Conservation (phyloP, 2,113 vertebrate species). For the Pteruthius melanotis region DNA sequence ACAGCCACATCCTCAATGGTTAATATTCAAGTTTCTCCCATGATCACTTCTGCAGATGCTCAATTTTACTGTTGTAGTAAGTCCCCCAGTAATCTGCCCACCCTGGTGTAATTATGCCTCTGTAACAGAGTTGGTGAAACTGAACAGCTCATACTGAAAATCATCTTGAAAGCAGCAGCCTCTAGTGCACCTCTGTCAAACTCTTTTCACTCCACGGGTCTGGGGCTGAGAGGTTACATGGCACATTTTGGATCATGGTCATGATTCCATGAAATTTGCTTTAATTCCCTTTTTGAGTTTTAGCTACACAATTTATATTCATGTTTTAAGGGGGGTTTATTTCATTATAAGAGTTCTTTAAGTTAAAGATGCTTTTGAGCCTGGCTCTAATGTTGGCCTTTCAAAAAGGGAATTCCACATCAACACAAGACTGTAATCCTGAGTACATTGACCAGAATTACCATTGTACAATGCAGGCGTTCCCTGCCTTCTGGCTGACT, state of each 20-base stretch:
- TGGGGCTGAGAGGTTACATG: neutral
- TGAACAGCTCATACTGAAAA: neutral
- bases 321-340: neutral
- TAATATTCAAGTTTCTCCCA: neutral
- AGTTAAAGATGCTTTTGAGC: neutral
- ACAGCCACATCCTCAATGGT: neutral
- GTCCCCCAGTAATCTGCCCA: neutral
- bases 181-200: neutral
- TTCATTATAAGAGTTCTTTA: neutral
- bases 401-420: neutral
- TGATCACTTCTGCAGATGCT: neutral
- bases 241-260: neutral
- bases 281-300: neutral
- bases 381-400: neutral
- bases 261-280: neutral
- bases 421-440: neutral
- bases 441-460: neutral
- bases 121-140: neutral
- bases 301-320: neutral
- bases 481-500: neutral
- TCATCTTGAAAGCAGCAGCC: neutral
- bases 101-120: neutral
- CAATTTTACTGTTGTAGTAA: neutral
- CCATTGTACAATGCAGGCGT: neutral
- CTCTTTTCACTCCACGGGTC: neutral